Percentiles rank a stretch among this genome's conserved stretches.
phyloP scores from a whole-genome alignment of 2,797 vertebrate species.

The Synanceia verrucosa region DNA sequence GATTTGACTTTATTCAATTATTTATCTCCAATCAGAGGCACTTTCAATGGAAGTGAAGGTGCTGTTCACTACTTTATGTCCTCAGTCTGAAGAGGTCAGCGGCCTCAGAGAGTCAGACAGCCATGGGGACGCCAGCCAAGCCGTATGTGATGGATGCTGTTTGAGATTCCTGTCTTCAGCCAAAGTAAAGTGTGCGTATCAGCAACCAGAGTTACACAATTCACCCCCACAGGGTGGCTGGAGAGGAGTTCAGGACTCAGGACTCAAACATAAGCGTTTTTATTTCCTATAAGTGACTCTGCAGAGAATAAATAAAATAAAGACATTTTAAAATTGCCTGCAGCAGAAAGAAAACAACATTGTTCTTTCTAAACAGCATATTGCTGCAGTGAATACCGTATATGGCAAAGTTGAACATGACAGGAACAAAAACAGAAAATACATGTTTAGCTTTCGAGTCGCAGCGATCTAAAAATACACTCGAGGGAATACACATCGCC shows the following conservation, averaged over 20 bases:
- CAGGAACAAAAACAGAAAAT: constrained; percentile 22
- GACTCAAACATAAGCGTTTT: not conserved
- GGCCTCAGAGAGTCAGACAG: not conserved
- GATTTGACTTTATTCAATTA: not conserved
- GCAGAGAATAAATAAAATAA: not conserved
- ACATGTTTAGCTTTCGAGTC: not conserved
- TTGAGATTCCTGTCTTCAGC: not conserved
- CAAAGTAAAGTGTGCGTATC: constrained; percentile 25
- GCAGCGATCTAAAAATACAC: constrained; percentile 18
- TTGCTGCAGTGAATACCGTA: constrained; percentile 17
- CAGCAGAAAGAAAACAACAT: not conserved
- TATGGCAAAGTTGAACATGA: constrained; percentile 28
- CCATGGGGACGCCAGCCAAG: constrained; percentile 19
- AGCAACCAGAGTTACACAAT: not conserved
- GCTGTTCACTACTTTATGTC: not conserved
- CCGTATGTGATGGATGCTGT: constrained; percentile 19
- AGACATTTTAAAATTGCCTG: not conserved
- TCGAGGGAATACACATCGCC: not conserved
- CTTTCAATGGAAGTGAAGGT: not conserved
- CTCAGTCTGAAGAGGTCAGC: constrained; percentile 6
- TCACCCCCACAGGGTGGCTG: not conserved
- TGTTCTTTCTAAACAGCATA: not conserved
- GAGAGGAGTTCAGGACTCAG: not conserved
- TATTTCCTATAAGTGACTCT: not conserved
- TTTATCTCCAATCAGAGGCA: not conserved